phyloP scores from a whole-genome alignment of 1,140 invertebrate genomes.

The Hyles vespertilio region DNA sequence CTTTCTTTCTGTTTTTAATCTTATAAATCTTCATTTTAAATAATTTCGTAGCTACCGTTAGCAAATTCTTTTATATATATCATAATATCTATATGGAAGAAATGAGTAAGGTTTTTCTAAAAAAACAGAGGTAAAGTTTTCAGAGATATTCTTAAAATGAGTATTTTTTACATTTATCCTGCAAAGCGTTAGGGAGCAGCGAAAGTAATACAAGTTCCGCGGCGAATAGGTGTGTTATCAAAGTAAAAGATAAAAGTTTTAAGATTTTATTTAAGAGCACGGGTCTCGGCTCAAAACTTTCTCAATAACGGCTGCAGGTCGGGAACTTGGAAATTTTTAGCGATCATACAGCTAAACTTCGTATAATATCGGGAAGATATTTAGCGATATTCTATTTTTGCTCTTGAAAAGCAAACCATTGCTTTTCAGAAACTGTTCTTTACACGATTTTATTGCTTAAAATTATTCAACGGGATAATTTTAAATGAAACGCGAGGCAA shows the following conservation, averaged over 20 bases:
- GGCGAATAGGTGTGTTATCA: slow-evolving; percentile 34
- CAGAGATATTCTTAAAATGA: too few species aligned
- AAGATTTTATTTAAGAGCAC: slow-evolving; percentile 51
- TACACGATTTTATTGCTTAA: background rate
- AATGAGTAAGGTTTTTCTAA: too few species aligned
- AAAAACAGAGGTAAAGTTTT: too few species aligned
- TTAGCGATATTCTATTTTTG: too few species aligned
- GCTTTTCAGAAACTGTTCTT: too few species aligned
- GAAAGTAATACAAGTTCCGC: slow-evolving; percentile 26
- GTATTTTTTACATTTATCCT: slow-evolving; percentile 19
- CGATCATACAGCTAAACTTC: slow-evolving; percentile 2
- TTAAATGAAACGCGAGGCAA: background rate
- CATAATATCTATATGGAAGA: too few species aligned
- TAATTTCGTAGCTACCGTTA: too few species aligned
- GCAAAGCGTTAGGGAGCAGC: slow-evolving; percentile 17
- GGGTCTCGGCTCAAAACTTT: slow-evolving; percentile 41
- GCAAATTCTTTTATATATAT: too few species aligned
- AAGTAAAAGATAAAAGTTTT: slow-evolving; percentile 61
- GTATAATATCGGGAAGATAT: background rate
- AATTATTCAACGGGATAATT: background rate
- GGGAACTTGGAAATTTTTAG: slow-evolving; percentile 9
- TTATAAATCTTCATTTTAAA: too few species aligned
- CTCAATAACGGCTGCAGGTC: slow-evolving; percentile 27
- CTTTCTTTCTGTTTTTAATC: too few species aligned
- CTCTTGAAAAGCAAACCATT: too few species aligned